phyloP scores from a whole-genome alignment of 2,113 vertebrate genomes.

The Shinisaurus crocodilurus region DNA sequence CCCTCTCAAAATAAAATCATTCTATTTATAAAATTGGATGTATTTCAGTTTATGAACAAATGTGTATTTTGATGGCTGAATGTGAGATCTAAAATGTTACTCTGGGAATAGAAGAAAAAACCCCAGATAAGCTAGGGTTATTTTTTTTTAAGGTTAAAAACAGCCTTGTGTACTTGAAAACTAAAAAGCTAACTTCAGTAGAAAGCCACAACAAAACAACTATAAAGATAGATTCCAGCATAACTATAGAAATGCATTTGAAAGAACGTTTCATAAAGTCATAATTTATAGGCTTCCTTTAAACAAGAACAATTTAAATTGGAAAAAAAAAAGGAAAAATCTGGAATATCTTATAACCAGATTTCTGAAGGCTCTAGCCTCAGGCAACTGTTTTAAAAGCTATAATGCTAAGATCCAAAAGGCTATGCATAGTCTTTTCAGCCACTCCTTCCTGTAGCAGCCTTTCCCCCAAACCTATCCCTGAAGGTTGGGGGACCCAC shows the following conservation, averaged over 20 bases:
- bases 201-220: constrained; percentile 79
- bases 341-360: constrained; percentile 41
- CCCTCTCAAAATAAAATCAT: constrained; percentile 64
- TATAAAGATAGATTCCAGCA: constrained; percentile 72
- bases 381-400: background rate
- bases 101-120: constrained; percentile 75
- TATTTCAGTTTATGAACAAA: constrained; percentile 67
- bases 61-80: constrained; percentile 69
- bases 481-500: background rate
- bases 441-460: background rate
- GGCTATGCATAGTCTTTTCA: background rate
- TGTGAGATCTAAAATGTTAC: constrained; percentile 73
- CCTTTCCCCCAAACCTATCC: background rate
- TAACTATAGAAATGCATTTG: constrained; percentile 75
- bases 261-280: constrained; percentile 70
- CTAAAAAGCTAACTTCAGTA: constrained; percentile 75
- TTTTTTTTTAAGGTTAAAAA: constrained; percentile 71
- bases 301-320: constrained; percentile 62
- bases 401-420: background rate
- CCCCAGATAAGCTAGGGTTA: constrained; percentile 68
- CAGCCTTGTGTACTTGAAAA: constrained; percentile 66
- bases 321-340: constrained; percentile 18
- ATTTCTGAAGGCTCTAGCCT: constrained; percentile 13
- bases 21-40: constrained; percentile 68
- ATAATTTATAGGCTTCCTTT: constrained; percentile 69